These are phyloP conservation scores for Triops longicaudatus DNA, from an alignment of 1,140 invertebrate genomes.

Conservation along the genomic window DNA sequence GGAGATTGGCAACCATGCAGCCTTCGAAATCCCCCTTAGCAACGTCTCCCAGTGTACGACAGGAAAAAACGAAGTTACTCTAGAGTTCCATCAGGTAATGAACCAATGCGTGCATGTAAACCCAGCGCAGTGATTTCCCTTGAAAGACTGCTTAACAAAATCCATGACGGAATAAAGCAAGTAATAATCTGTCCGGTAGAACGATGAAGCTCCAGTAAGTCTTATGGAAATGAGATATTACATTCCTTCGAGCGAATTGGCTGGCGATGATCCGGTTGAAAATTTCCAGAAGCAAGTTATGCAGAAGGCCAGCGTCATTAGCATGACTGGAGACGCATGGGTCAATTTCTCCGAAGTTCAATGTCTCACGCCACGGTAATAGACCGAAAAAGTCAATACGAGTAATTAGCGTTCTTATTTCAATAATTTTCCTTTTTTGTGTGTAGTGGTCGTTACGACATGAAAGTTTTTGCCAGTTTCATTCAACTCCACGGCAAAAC, in stretches of 20 bases:
- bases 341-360: constrained; percentile 94
- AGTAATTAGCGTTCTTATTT: constrained; percentile 22
- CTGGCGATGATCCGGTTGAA: constrained; percentile 84
- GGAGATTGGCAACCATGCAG: constrained; percentile 76
- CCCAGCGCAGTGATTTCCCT: not conserved
- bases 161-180: not conserved
- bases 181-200: constrained; percentile 48
- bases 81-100: constrained; percentile 89
- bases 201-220: constrained; percentile 94
- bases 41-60: constrained; percentile 94
- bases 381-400: not conserved
- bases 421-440: constrained; percentile 35
- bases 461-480: constrained; percentile 95
- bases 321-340: constrained; percentile 93
- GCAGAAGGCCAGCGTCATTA: constrained; percentile 94
- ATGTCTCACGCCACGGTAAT: constrained; percentile 91
- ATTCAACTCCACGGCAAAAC: constrained; percentile 99
- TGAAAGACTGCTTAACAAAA: not conserved
- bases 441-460: constrained; percentile 95
- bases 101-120: not conserved
- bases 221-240: constrained; percentile 97
- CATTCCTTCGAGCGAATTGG: constrained; percentile 77
- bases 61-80: constrained; percentile 97
- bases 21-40: constrained; percentile 92
- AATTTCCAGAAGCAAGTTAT: constrained; percentile 88